Percentiles rank a stretch among this genome's conserved stretches.
Evolutionary conservation across 2,888 invertebrate genomes (phyloP).

Genomic region (Pollenia amentaria): DNA sequence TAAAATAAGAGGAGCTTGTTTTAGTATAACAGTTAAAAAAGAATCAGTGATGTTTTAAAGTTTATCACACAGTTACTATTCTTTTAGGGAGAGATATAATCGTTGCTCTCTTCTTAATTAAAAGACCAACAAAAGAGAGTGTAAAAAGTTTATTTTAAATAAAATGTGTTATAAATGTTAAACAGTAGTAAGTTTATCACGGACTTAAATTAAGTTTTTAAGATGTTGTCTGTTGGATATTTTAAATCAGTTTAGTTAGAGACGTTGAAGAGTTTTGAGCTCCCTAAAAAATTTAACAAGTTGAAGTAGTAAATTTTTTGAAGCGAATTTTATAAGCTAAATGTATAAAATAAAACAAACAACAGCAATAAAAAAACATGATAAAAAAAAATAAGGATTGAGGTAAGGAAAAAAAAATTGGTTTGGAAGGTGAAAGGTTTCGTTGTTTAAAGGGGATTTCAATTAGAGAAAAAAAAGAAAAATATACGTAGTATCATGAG

Average conservation of each 20-base stretch:
- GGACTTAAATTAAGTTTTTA: constrained; percentile 76
- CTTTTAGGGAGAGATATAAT: neutral
- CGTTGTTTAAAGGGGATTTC: constrained; percentile 25
- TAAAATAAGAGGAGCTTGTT: constrained; percentile 19
- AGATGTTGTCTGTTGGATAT: constrained; percentile 79
- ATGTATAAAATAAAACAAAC: constrained; percentile 24
- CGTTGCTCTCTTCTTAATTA: neutral
- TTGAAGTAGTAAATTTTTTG: constrained; percentile 12
- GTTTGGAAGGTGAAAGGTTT: constrained; percentile 27
- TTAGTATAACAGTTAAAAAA: constrained; percentile 56
- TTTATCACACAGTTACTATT: constrained; percentile 20
- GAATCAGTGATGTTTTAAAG: constrained; percentile 14
- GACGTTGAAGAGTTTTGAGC: constrained; percentile 79
- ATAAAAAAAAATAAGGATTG: constrained; percentile 53
- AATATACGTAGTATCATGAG: neutral
- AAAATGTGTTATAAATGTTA: constrained; percentile 56
- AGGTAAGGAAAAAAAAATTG: constrained; percentile 20
- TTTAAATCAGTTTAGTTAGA: constrained; percentile 81
- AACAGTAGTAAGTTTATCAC: constrained; percentile 32
- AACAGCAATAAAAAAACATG: constrained; percentile 21
- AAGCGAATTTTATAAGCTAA: constrained; percentile 37
- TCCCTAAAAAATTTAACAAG: constrained; percentile 22
- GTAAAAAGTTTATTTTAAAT: constrained; percentile 30
- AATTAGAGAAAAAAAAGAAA: constrained; percentile 10
- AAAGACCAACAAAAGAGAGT: constrained; percentile 3